Evolutionary conservation across 1,140 invertebrate genomes (phyloP), one percentile per base, ranked within the genome.

Genomic region (Colletes gigas): DNA sequence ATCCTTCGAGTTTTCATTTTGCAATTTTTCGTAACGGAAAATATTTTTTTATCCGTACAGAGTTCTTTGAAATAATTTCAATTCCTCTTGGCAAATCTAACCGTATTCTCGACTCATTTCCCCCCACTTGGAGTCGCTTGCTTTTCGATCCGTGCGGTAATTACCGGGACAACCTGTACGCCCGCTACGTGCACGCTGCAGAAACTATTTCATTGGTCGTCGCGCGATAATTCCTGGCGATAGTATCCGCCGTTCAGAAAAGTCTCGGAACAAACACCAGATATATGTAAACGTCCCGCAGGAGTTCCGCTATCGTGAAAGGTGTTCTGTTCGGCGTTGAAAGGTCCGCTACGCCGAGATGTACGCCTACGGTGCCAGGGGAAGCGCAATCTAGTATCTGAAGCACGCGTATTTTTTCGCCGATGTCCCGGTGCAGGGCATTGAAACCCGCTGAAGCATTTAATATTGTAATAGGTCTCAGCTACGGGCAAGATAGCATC

Each of bases 401-500:
- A 82, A 57, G 72, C 72, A 30, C 57, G 60, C 15, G 62, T 1
- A 47, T 83, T 68, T 86, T 67, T 60, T 15, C 3, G 1, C 19
- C 4, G 39, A 8, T 10, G n/a, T 30, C 66, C 67, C 39, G 30
- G 54, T 44, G 55, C 63, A 30, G 71, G n/a, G 41, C 57, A 78
- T 81, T 71, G 73, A 69, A 76, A 63, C n/a, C 62, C 59, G 73
- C 65, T 69, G 72, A 84, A 82, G 83, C 72, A 67, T 87, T 86
- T 83, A 84, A 83, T 89, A 82, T 82, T 76, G 66, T 81, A 80
- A 79, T 85, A 62, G 69, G 72, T 78, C 47, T 50, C 50, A 55
- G 65, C 63, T 52, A 63, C 44, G n/a, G 30, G 21, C 59, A 14
- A 81, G 83, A 82, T 85, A 83, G 44, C 72, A 89, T 89, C 82